Percentiles rank a stretch among this genome's conserved stretches.
Conservation (phyloP, 2,888 invertebrate genomes). For the Hartigia nigra region DNA sequence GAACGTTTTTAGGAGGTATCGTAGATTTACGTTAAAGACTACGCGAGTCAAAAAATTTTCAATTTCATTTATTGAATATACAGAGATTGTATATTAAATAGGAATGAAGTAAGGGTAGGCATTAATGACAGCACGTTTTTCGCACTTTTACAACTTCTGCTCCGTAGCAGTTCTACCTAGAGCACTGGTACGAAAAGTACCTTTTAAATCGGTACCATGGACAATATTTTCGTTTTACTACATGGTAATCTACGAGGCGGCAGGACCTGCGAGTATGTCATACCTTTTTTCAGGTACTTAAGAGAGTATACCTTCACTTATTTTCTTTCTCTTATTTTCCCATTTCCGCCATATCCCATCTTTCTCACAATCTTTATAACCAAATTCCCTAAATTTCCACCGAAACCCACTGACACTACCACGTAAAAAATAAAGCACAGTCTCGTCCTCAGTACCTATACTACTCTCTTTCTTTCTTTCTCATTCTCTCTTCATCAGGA, state of each 20-base stretch:
- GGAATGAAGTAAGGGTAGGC: neutral
- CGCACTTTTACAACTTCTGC: slow-evolving; percentile 27
- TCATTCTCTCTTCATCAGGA: neutral
- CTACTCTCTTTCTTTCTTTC: neutral
- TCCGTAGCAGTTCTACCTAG: slow-evolving; percentile 22
- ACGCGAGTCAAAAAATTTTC: neutral
- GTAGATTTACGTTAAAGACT: neutral
- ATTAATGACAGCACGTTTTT: slow-evolving; percentile 14
- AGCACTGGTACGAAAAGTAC: slow-evolving; percentile 15
- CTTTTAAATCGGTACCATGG: slow-evolving; percentile 48
- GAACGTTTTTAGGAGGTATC: neutral
- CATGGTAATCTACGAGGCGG: slow-evolving; percentile 37
- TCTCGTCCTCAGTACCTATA: neutral
- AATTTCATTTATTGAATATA: neutral
- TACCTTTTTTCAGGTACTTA: slow-evolving; percentile 8
- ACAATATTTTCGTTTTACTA: slow-evolving; percentile 50
- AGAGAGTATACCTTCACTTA: slow-evolving; percentile 16
- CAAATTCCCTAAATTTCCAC: neutral
- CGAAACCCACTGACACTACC: neutral
- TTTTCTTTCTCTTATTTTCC: neutral
- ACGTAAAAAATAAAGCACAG: neutral
- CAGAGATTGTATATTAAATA: neutral
- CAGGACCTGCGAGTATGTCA: slow-evolving; percentile 1
- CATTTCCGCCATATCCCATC: neutral
- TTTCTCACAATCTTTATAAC: neutral